Conservation (phyloP, 2,888 invertebrate species). For the Cybosia mesomella region DNA sequence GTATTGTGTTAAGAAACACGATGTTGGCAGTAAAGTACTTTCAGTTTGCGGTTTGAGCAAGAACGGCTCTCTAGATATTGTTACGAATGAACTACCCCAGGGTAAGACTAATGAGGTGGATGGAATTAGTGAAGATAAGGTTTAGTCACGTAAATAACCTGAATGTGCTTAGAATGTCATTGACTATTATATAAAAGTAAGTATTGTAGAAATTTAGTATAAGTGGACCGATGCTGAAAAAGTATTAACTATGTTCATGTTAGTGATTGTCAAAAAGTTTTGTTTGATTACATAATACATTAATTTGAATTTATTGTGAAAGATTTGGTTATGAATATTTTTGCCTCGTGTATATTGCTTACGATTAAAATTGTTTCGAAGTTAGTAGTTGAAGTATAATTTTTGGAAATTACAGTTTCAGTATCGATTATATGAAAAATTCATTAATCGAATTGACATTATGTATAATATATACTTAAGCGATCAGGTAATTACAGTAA, state of each 20-base stretch:
- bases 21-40: conserved; percentile 67
- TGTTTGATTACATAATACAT: conserved; percentile 36
- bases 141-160: conserved; percentile 48
- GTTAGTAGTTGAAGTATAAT: background rate
- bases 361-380: conserved; percentile 11
- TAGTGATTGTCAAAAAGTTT: conserved; percentile 35
- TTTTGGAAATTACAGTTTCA: background rate
- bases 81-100: conserved; percentile 71
- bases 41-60: conserved; percentile 76
- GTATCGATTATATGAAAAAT: background rate
- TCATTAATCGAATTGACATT: no score
- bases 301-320: conserved; percentile 14
- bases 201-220: conserved; percentile 29
- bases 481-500: no score
- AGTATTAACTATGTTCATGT: conserved; percentile 19
- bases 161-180: conserved; percentile 35
- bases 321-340: conserved; percentile 37
- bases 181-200: conserved; percentile 38
- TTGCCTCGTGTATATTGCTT: conserved; percentile 27
- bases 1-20: conserved; percentile 77
- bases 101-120: conserved; percentile 69
- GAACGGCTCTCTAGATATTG: conserved; percentile 82
- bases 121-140: conserved; percentile 78
- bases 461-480: background rate
- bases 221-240: conserved; percentile 21